Base-by-base conservation (phyloP, 2,888 invertebrate genomes). In the Xylophagus ater region DNA sequence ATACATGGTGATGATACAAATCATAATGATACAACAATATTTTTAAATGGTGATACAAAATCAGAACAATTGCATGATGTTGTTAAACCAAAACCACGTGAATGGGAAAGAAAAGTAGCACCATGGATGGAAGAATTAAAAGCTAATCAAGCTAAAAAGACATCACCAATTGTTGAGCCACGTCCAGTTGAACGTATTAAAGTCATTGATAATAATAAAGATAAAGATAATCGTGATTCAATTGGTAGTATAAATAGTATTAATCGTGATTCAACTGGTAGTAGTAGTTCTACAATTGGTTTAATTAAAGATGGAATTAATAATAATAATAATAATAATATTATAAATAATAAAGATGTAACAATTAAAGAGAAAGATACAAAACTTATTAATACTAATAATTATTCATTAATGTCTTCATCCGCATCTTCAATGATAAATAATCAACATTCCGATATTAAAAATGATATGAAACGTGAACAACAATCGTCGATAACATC, bases 111-210 rank as follows among this genome's bases (percentile, higher is more conserved):
- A 53, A 76, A 77, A 51, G 74, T 72, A 53, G 80, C 78, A 32
- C 84, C 85, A 1, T 86, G 84, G 84, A 78, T 86, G 72, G 80
- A 74, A 48, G 85, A 86, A 57, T 71, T 86, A 48, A 84, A 84
- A 56, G 70, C 81, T 47, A 83, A 79, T 53, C 85, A 86, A 59
- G 61, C 57, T 8, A 60, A 62, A 40, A 64, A 61, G 44, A 50
- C 49, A 13, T 58, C 62, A 29, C 64, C 65, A 17, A 59, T 42
- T 43, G 51, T 62, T 6, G 60, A 61, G 35, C 56, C 58, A 7
- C 53, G 56, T 26, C 47, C 51, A 23, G 34, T 40, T 1, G 46
- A 47, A 10, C 34, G 40, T 14, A 32, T 19, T 12, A 25, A n/a
- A n/a, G n/a, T n/a, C n/a, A n/a, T 45, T 15, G 38, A 40, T 13